phyloP scores from a whole-genome alignment of 2,113 vertebrate genomes.

The Sylvia atricapilla region DNA sequence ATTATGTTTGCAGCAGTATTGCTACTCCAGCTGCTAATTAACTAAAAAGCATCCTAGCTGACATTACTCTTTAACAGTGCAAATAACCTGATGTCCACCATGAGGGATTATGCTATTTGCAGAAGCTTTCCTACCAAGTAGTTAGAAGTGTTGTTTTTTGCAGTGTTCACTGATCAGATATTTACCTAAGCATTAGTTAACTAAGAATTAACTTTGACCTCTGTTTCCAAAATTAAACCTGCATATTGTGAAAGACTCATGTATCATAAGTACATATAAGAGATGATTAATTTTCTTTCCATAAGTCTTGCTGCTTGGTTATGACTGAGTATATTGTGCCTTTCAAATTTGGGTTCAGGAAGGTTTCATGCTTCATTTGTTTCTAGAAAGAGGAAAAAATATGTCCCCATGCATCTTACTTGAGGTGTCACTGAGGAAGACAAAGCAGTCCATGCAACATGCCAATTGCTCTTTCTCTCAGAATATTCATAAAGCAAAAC shows the following conservation, averaged over 20 bases:
- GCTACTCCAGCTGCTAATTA: background rate
- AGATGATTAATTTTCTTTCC: background rate
- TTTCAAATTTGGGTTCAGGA: background rate
- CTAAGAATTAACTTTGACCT: background rate
- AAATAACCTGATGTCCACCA: background rate
- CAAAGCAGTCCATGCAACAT: background rate
- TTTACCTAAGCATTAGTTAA: background rate
- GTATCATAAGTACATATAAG: background rate
- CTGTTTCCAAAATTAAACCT: background rate
- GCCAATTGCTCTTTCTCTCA: background rate
- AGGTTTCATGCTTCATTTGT: background rate
- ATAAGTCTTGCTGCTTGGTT: background rate
- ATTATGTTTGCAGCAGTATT: background rate
- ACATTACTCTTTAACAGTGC: background rate
- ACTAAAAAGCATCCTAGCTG: background rate
- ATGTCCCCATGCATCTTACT: background rate
- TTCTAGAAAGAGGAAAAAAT: background rate
- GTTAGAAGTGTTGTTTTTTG: background rate
- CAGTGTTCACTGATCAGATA: background rate
- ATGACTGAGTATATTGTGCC: background rate
- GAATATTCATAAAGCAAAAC: background rate
- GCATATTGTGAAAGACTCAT: background rate
- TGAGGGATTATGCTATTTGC: background rate
- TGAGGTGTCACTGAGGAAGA: background rate
- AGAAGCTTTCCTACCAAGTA: background rate